A percentile compares a stretch with the other conserved stretches of the same genome.
These are phyloP conservation scores for Anneissia japonica DNA, from an alignment of 35 echinoderm and acorn worm genomes.

Conservation along the genomic window DNA sequence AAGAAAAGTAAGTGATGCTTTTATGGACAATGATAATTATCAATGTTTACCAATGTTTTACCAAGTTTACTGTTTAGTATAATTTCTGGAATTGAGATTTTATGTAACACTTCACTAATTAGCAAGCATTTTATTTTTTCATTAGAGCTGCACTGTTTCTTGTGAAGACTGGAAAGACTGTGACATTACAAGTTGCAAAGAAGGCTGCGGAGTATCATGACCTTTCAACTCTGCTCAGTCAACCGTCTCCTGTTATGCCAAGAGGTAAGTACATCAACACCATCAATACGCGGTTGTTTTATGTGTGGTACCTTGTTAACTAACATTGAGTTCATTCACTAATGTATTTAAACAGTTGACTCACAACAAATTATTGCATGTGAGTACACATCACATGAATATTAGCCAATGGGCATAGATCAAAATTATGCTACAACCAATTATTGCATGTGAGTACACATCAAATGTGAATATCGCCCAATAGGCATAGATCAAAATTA, in stretches of 20 bases:
- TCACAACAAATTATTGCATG: no score
- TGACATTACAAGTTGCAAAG: constrained; percentile 66
- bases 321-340: no score
- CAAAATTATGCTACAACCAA: no score
- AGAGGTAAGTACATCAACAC: constrained; percentile 64
- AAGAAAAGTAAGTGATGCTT: constrained; percentile 70
- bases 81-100: background rate
- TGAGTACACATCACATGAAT: no score
- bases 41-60: no score
- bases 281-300: background rate
- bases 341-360: no score
- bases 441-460: no score
- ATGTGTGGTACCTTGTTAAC: background rate
- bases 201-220: constrained; percentile 89
- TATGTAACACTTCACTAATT: background rate
- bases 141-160: constrained; percentile 77
- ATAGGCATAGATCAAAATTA: no score
- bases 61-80: background rate
- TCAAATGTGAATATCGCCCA: no score
- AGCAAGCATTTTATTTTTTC: constrained; percentile 12
- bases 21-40: no score
- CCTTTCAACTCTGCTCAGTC: constrained; percentile 65
- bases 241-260: constrained; percentile 46
- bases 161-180: constrained; percentile 72
- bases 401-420: no score